Base-by-base conservation (phyloP, 2,888 invertebrate species). In the Cryptus armator region DNA sequence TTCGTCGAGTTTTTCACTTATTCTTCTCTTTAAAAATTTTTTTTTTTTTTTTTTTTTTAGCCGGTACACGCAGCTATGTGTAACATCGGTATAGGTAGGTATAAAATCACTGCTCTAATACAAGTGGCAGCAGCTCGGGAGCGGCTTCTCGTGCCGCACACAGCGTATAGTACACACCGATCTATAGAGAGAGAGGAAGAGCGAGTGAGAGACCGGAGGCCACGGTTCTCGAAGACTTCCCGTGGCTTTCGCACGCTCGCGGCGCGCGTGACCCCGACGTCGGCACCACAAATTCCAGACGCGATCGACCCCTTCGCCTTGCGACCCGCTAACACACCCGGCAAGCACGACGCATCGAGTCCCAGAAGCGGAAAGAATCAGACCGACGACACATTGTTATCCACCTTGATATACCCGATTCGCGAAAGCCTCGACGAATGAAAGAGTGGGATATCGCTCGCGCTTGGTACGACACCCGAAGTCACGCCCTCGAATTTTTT, bases 211-310 rank as follows among this genome's bases (percentile, higher is more conserved):
- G 48, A 59, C n/a, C 62, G 66, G 64, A 75, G 76, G 53, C 70
- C 79, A 46, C 48, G 46, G 66, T 79, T 75, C 70, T 84, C 75
- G 81, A 72, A 77, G 84, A 85, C 75, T 81, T 82, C 67, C 70
- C 77, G 78, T 62, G 78, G 64, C 64, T 86, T 84, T 81, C 72
- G 75, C 86, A 78, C 79, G 81, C 79, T 83, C 78, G 84, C 71
- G 74, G 76, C 67, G 81, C 86, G 81, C 87, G 84, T 84, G 87
- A 84, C 87, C 86, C 76, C 83, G 32, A 79, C 75, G 66, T 70
- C 83, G 84, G 66, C 84, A 76, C 83, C 68, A 66, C 81, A 83
- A 86, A 87, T 87, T 85, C 87, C 83, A 80, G 79, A 77, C 84
- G 81, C 71, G 83, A 87, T 87, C 81, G 78, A 80, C 51, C 59